Conservation (phyloP, 23 tunicate species). For the Diplosoma virens region DNA sequence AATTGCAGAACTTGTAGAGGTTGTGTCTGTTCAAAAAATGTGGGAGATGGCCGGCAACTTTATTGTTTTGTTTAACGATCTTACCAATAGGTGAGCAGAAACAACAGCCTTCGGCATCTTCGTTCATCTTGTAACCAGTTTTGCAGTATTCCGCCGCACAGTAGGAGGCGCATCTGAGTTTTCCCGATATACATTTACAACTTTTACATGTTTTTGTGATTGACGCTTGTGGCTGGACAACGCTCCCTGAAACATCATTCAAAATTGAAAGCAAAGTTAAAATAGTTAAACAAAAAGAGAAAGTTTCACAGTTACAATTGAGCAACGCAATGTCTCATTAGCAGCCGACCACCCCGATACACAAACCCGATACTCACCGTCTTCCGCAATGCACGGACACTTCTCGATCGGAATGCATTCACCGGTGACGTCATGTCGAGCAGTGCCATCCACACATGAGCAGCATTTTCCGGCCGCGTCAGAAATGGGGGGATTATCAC, state of each 20-base stretch:
- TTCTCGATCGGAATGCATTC: slow-evolving; percentile 69
- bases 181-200: slow-evolving; percentile 62
- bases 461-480: slow-evolving; percentile 68
- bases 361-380: slow-evolving; percentile 77
- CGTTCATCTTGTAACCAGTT: slow-evolving; percentile 35
- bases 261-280: too few relatives aligned
- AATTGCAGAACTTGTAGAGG: background rate
- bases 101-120: slow-evolving; percentile 78
- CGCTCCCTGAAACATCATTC: too few relatives aligned
- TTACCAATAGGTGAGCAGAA: slow-evolving; percentile 23
- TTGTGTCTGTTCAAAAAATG: background rate
- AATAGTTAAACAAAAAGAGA: too few relatives aligned
- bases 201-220: slow-evolving; percentile 42
- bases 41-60: background rate
- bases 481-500: slow-evolving; percentile 5
- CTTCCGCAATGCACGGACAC: slow-evolving; percentile 59
- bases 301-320: too few relatives aligned
- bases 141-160: slow-evolving; percentile 52
- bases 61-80: too few relatives aligned
- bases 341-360: too few relatives aligned
- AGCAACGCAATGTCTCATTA: too few relatives aligned
- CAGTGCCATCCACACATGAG: slow-evolving; percentile 73
- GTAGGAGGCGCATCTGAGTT: slow-evolving; percentile 60
- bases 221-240: too few relatives aligned
- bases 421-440: slow-evolving; percentile 70